Evolutionary conservation across 2,888 invertebrate species (phyloP), one percentile per base, ranked within the genome.

Genomic region (Caenorhabditis wallacei): DNA sequence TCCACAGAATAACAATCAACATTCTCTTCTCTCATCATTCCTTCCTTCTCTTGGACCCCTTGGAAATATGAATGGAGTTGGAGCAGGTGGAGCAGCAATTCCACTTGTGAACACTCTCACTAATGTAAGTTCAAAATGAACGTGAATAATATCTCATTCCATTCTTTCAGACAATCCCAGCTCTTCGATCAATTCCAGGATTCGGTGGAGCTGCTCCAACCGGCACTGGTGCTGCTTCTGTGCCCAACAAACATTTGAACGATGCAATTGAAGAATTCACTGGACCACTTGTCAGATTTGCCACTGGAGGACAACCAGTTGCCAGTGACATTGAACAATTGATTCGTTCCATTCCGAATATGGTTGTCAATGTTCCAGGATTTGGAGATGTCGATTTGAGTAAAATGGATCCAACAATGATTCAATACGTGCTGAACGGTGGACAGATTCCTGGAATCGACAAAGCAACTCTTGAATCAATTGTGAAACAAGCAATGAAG

Each of bases 401-500:
- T 80, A 88, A 91, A 87, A 82, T 92, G 46, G 87, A 88, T 51
- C 91, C 91, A 0, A 61, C 82, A 13, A 71, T 92, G 48, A 83
- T 92, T 26, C 86, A 87, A 26, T 88, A 91, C 70, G 89, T 92
- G 18, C 80, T 92, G 56, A 85, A 86, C 5, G 92, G 92, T 16
- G 91, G 91, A 7, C 85, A 87, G 46, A 87, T 92, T 40, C 92
- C 92, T 7, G 88, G 89, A 22, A 86, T 91, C 54, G 90, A 92
- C 22, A 88, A 86, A 68, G 88, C 88, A 20, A 88, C 89, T 1
- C 83, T 91, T 5, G 90, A 91, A 68, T 37, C 69, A 16, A 84
- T 91, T 40, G 82, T 91, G 22, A 84, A 87, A 61, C 87, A 86
- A 57, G 87, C 88, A 70, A 90, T 90, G 87, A 80, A 84, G 22